Percentiles rank a stretch among this genome's conserved stretches.
Conservation (phyloP, 2,113 vertebrate species). For the Verasper variegatus region DNA sequence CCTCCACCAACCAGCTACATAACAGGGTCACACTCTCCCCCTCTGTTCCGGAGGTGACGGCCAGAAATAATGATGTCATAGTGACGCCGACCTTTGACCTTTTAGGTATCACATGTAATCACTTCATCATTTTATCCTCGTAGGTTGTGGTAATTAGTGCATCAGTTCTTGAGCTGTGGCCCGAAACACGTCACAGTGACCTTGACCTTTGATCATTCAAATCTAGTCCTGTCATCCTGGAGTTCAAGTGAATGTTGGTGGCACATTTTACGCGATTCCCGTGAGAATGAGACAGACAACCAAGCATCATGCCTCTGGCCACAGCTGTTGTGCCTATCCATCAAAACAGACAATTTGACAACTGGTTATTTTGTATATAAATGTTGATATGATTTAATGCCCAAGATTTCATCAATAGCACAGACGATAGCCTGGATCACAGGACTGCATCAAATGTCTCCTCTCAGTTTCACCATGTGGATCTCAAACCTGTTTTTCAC, state of each 20-base stretch:
- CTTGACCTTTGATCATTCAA: background rate
- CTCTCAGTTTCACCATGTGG: background rate
- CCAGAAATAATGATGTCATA: background rate
- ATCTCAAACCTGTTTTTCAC: background rate
- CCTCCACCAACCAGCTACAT: background rate
- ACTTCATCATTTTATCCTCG: background rate
- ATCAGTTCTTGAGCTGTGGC: background rate
- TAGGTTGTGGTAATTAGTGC: background rate
- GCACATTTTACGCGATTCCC: background rate
- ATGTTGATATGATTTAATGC: background rate
- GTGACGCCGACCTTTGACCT: background rate
- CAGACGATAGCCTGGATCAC: background rate
- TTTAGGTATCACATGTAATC: background rate
- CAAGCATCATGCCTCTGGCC: background rate
- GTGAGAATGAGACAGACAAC: too few species aligned
- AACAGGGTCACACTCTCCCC: background rate
- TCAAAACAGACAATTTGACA: background rate
- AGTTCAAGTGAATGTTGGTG: too few species aligned
- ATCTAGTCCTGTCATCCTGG: background rate
- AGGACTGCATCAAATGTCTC: background rate
- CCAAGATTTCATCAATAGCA: background rate
- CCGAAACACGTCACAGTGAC: background rate
- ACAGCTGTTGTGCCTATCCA: background rate
- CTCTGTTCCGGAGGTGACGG: background rate
- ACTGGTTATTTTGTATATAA: background rate